phyloP scores from a whole-genome alignment of 2,797 vertebrate species.

The Salarias fasciatus region DNA sequence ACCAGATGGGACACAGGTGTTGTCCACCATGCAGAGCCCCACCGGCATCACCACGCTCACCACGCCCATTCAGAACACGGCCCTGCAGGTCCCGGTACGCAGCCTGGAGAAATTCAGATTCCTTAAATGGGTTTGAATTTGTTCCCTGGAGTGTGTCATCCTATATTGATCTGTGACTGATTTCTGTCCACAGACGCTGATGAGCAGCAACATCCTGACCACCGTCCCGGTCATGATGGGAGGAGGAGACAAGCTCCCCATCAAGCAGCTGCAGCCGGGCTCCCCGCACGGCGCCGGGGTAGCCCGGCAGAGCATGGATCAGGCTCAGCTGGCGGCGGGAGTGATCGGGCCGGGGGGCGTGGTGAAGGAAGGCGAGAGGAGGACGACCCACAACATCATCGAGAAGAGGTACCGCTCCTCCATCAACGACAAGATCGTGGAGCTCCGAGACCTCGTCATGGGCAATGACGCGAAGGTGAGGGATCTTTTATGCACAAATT shows the following conservation, averaged over 20 bases:
- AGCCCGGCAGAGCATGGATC: slow-evolving; percentile 58
- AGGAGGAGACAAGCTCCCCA: slow-evolving; percentile 92
- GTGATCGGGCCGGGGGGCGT: slow-evolving; percentile 73
- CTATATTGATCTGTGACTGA: too few relatives aligned
- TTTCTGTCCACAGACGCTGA: slow-evolving; percentile 80
- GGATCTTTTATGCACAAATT: background rate
- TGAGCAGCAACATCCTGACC: slow-evolving; percentile 94
- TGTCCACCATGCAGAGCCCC: slow-evolving; percentile 93
- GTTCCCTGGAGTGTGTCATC: too few relatives aligned
- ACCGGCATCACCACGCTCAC: slow-evolving; percentile 90
- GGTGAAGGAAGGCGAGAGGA: slow-evolving; percentile 94
- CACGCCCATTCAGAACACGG: slow-evolving; percentile 91
- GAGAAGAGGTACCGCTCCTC: slow-evolving; percentile 97
- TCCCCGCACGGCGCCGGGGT: slow-evolving; percentile 40
- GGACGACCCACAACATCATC: slow-evolving; percentile 98
- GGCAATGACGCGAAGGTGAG: slow-evolving; percentile 95
- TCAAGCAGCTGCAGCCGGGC: slow-evolving; percentile 91
- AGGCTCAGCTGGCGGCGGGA: slow-evolving; percentile 44
- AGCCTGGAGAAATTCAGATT: background rate
- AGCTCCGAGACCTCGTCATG: slow-evolving; percentile 96
- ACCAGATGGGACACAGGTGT: slow-evolving; percentile 91
- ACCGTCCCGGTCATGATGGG: slow-evolving; percentile 96
- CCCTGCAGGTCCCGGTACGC: slow-evolving; percentile 89
- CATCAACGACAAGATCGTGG: slow-evolving; percentile 98
- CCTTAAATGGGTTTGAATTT: too few relatives aligned